phyloP scores from a whole-genome alignment of 2,797 vertebrate genomes.

The Thaleichthys pacificus region DNA sequence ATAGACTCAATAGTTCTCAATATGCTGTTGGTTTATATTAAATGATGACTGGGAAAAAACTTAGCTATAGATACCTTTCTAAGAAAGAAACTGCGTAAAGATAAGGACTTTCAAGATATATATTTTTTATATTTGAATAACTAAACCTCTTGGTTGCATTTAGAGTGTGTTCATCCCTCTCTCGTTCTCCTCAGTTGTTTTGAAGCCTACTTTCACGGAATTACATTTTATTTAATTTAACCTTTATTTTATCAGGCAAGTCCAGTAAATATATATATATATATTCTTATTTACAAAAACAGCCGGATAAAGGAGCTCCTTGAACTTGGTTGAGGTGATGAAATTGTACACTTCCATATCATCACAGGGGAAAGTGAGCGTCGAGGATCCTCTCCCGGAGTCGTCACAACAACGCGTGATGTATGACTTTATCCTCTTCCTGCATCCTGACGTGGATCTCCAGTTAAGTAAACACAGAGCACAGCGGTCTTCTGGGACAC shows the following conservation, averaged over 20 bases:
- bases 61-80: no score
- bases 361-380: background rate
- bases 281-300: no score
- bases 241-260: no score
- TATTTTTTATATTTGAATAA: no score
- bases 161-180: background rate
- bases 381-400: background rate
- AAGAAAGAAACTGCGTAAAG: no score
- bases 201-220: background rate
- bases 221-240: no score
- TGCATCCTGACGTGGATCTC: background rate
- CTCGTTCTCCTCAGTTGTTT: background rate
- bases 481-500: background rate
- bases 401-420: background rate
- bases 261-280: no score
- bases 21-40: background rate
- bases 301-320: background rate
- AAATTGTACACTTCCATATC: slow-evolving; percentile 4
- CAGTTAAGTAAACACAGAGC: background rate
- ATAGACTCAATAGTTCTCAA: background rate
- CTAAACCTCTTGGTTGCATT: background rate
- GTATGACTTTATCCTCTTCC: background rate
- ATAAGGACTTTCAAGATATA: background rate
- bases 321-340: background rate
- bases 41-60: background rate